A percentile compares a stretch with the other conserved stretches of the same genome.
Evolutionary conservation across 2,113 vertebrate genomes (phyloP).

Genomic region (Saccopteryx bilineata): DNA sequence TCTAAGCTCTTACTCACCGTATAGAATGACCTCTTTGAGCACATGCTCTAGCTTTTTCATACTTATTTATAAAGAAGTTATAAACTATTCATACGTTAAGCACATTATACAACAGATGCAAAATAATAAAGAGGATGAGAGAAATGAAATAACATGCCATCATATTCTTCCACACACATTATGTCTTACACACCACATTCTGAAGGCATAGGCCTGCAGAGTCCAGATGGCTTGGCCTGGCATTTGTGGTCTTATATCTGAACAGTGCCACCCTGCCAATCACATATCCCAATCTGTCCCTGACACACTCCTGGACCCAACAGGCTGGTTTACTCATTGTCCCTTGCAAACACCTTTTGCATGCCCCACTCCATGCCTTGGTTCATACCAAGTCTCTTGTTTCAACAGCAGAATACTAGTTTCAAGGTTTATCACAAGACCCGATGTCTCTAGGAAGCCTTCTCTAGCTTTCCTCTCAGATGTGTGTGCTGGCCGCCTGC

Average conservation of each 20-base stretch:
- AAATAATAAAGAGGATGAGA: background rate
- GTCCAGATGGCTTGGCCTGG: background rate
- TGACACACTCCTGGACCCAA: background rate
- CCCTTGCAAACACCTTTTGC: background rate
- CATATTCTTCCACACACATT: background rate
- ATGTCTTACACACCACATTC: background rate
- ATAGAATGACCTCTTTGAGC: background rate
- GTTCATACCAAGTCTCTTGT: background rate
- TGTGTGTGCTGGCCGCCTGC: background rate
- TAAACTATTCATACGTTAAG: background rate
- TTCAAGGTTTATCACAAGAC: constrained; percentile 3
- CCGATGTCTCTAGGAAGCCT: background rate
- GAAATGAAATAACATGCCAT: background rate
- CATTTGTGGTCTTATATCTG: background rate
- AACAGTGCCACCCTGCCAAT: background rate
- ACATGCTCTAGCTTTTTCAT: background rate
- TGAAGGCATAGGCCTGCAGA: background rate
- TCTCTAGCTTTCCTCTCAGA: background rate
- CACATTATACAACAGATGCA: background rate
- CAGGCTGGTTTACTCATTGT: background rate
- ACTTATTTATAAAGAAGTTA: constrained; percentile 16
- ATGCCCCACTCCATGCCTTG: background rate
- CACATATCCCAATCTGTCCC: background rate
- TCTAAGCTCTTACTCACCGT: background rate
- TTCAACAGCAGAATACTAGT: background rate